Conservation (phyloP, 2,888 invertebrate species). For the Acrobasis repandana region DNA sequence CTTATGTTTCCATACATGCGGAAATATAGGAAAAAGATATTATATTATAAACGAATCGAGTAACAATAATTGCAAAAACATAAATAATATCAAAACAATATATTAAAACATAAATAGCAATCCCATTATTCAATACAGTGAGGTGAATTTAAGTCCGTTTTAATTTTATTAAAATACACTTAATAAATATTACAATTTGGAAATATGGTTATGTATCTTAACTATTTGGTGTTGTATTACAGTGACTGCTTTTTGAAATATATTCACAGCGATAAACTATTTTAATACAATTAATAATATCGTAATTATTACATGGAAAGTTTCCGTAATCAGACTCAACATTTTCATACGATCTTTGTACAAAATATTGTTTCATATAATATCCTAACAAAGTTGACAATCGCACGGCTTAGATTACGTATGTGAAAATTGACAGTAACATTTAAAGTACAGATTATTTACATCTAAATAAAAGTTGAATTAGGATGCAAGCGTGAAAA, state of each 20-base stretch:
- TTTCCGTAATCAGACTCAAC: conserved; percentile 72
- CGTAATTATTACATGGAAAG: conserved; percentile 45
- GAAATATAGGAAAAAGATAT: conserved; percentile 2
- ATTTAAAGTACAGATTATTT: conserved; percentile 52
- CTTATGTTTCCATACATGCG: conserved; percentile 5
- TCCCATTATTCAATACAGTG: neutral
- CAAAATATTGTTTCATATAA: conserved; percentile 65
- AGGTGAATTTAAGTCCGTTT: neutral
- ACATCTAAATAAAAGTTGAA: conserved; percentile 48
- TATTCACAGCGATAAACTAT: conserved; percentile 60
- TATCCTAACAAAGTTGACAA: conserved; percentile 45
- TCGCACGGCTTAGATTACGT: conserved; percentile 63
- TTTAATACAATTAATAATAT: conserved; percentile 51
- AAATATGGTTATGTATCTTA: conserved; percentile 58
- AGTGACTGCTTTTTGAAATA: conserved; percentile 59
- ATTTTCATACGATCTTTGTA: conserved; percentile 71
- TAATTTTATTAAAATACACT: conserved; percentile 25
- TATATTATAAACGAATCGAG: neutral
- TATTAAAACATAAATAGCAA: neutral
- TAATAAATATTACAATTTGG: conserved; percentile 29
- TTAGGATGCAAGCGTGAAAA: conserved; percentile 34
- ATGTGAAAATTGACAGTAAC: conserved; percentile 74
- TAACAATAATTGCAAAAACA: conserved; percentile 1
- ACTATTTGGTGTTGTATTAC: conserved; percentile 79
- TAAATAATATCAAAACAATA: conserved; percentile 8